Percentiles rank a stretch among this genome's conserved stretches.
Evolutionary conservation across 2,797 vertebrate genomes (phyloP).

Genomic region (Crocidura indochinensis): DNA sequence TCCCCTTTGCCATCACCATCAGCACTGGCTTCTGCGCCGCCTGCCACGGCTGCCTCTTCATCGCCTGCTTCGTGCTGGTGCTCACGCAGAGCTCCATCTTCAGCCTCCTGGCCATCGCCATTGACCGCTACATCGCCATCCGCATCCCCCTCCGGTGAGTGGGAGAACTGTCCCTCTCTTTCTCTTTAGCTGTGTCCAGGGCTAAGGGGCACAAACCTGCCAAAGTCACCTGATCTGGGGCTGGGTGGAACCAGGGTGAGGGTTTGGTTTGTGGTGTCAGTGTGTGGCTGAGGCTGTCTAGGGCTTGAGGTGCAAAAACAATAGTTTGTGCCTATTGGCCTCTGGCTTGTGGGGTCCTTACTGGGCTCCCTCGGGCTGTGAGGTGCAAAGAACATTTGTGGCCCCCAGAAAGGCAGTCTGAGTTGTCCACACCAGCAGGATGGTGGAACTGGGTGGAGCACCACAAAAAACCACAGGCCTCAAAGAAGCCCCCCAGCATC

Average conservation of each 20-base stretch:
- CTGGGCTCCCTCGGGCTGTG: neutral
- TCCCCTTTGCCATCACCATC: conserved; percentile 97
- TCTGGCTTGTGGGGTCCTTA: neutral
- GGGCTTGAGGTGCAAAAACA: neutral
- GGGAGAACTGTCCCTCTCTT: neutral
- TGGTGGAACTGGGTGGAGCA: neutral
- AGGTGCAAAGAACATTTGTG: neutral
- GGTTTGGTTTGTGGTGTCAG: neutral
- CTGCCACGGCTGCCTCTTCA: conserved; percentile 98
- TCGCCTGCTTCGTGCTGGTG: conserved; percentile 97
- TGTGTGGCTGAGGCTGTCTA: neutral
- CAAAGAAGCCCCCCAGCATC: neutral
- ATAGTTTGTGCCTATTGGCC: accelerated
- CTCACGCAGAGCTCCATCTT: conserved; percentile 99
- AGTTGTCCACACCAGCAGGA: neutral
- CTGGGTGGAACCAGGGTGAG: neutral
- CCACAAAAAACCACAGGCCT: neutral
- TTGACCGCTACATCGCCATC: conserved; percentile 98
- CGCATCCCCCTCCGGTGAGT: conserved; percentile 96
- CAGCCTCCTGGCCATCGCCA: conserved; percentile 97
- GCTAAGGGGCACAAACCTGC: no score
- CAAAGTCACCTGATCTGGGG: neutral
- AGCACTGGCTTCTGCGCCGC: conserved; percentile 97
- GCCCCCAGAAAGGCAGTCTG: neutral
- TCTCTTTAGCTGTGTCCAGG: no score